Evolutionary conservation across 2,888 invertebrate genomes (phyloP).

Genomic region (Mesorhabditis spiculigera): DNA sequence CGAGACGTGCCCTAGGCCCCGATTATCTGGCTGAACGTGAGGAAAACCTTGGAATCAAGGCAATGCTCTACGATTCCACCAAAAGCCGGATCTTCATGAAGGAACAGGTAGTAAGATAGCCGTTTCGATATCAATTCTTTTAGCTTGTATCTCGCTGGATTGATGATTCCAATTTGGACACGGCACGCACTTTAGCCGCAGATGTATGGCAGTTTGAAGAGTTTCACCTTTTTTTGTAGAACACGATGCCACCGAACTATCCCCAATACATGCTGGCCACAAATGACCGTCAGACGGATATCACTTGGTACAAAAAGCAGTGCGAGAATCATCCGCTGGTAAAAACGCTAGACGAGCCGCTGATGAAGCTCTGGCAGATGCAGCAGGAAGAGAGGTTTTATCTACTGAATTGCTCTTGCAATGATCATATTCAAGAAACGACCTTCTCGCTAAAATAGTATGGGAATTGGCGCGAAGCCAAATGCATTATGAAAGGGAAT

Average conservation of each 20-base stretch:
- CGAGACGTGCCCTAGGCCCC: too few species aligned
- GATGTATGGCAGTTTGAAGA: not conserved
- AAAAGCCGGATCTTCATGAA: not conserved
- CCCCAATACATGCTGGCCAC: not conserved
- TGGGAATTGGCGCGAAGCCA: not conserved
- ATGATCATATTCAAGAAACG: not conserved
- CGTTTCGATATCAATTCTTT: not conserved
- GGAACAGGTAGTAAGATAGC: not conserved
- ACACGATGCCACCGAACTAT: not conserved
- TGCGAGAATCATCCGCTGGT: not conserved
- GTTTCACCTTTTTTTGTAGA: not conserved
- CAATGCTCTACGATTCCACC: not conserved
- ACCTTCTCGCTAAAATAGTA: not conserved
- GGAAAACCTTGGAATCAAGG: not conserved
- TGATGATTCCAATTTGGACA: not conserved
- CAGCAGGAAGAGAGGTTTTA: not conserved
- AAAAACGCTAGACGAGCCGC: not conserved
- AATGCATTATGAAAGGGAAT: constrained; percentile 4
- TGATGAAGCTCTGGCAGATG: not conserved
- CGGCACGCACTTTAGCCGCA: not conserved
- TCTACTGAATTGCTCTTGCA: not conserved
- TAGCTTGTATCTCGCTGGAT: constrained; percentile 2
- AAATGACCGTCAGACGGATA: not conserved
- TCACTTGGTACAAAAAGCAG: not conserved
- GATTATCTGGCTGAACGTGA: not conserved